Base-by-base conservation (phyloP, 2,113 vertebrate genomes). In the Plecturocebus donacophilus region DNA sequence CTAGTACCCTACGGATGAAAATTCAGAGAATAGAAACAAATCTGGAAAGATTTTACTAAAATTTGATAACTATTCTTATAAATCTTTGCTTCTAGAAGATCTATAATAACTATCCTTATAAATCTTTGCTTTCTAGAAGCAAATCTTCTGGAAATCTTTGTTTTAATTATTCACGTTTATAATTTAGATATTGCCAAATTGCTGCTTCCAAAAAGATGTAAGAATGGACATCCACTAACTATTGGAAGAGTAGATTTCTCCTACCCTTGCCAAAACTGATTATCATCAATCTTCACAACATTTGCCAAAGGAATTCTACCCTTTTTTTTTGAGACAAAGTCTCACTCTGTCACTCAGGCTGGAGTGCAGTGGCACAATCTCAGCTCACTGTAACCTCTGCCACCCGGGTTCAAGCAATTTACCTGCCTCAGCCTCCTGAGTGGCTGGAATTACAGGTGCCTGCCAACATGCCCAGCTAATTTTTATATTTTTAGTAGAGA, bases 151-250 rank as follows among this genome's bases (percentile, higher is more conserved):
- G 40, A 42, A 42, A 42, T 14, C 40, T 27, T 71, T 11, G 70
- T 20, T 81, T 91, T 71, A 81, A 91, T 64, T 66, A 56, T 27
- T 25, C 20, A 42, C 20, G 20, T 68, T 85, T 75, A 94, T 88
- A 92, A 68, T 79, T 94, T 80, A 92, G 68, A 64, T 68, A 85
- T 25, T 87, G 54, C 61, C 82, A 54, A 91, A 84, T 42, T 91
- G 49, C 68, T 61, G 20, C 30, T 95, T 76, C 58, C 25, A 70
- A 76, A 68, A 73, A 23, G 42, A 38, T 70, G 8, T 85, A 21
- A 58, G 35, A 54, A 84, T 27, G 68, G 38, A 52, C 42, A 66
- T 64, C 25, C 42, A 45, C 64, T 73, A 47, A 54, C 42, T 49
- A 11, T n/a, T 80, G 19, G 54, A 73, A 95, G n/a, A 47, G 35